Conservation (phyloP, 2,113 vertebrate genomes). For the Etheostoma spectabile region DNA sequence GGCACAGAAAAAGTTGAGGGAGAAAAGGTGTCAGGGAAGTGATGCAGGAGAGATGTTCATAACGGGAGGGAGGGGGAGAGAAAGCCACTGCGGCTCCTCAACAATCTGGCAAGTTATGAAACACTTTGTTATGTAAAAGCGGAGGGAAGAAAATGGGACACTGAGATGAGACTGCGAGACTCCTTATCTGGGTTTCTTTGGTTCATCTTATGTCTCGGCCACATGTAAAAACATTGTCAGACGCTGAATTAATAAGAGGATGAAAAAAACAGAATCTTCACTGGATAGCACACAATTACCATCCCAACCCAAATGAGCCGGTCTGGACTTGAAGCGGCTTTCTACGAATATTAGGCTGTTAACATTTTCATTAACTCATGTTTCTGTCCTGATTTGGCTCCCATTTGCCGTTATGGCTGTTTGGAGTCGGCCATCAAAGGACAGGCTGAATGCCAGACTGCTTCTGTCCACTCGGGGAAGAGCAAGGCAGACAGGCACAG, state of each 20-base stretch:
- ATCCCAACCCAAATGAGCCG: not conserved
- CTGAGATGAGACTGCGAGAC: conserved; percentile 39
- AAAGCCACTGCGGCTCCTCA: conserved; percentile 39
- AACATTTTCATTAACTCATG: conserved; percentile 39
- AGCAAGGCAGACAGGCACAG: conserved; percentile 51
- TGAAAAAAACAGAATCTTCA: not conserved
- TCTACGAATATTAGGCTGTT: conserved; percentile 21
- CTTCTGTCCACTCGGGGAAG: conserved; percentile 34
- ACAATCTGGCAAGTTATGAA: conserved; percentile 78
- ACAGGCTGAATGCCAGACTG: conserved; percentile 49
- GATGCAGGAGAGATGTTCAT: conserved; percentile 26
- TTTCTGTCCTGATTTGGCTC: conserved; percentile 34
- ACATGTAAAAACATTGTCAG: not conserved
- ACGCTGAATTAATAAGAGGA: not conserved
- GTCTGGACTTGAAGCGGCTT: conserved; percentile 8
- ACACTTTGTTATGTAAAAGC: conserved; percentile 75
- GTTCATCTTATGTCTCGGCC: not conserved
- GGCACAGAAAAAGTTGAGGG: not conserved
- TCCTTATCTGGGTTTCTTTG: conserved; percentile 17
- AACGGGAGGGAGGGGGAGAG: not conserved
- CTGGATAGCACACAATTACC: conserved; percentile 18
- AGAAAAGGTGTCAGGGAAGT: conserved; percentile 28
- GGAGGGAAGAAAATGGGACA: conserved; percentile 25
- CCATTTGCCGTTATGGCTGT: conserved; percentile 28
- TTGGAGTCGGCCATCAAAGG: conserved; percentile 59